Base-by-base conservation (phyloP, 2,888 invertebrate species). In the Watsonalla binaria region DNA sequence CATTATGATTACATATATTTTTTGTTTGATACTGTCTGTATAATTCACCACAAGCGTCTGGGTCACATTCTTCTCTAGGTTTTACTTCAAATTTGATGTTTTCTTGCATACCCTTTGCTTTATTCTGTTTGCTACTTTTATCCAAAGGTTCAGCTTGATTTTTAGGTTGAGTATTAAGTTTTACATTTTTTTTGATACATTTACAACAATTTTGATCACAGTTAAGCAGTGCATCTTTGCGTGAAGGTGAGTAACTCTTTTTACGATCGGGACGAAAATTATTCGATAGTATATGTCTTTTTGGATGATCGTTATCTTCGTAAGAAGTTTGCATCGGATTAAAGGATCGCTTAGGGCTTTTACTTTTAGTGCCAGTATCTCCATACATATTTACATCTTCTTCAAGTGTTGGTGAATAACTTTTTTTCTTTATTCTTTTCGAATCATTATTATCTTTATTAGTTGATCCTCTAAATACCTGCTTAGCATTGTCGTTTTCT, bases 71-170 rank as follows among this genome's bases (percentile, higher is more conserved):
- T 33, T 37, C 47, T 49, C 6, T 37, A 5, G 53, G 52, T 34
- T 49, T 51, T 34, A 50, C 34, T 49, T 55, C 53, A 9, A 53
- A 49, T 33, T 47, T 46, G 4, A 49, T 24, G 0, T 54, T 47
- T 34, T 51, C 47, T 54, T 42, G 53, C 42, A n/a, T 14, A 33
- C 34, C 50, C 48, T 39, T 45, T 14, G 2, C 8, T 8, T 47
- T 47, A 47, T 24, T 56, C 52, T 57, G 59, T 60, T 51, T 60
- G 46, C 45, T 60, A 24, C n/a, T 59, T 60, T 15, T 56, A 63
- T 42, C 61, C 54, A n/a, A 35, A n/a, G 47, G 0, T 15, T 34
- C 6, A n/a, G 13, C 13, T 7, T 47, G 6, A 5, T 11, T 6
- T 7, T 33, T 6, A 9, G 13, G 6, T 7, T 47, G n/a, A 5